Evolutionary conservation across 2,888 invertebrate species (phyloP).

Genomic region (Heteromyza rotundicornis): DNA sequence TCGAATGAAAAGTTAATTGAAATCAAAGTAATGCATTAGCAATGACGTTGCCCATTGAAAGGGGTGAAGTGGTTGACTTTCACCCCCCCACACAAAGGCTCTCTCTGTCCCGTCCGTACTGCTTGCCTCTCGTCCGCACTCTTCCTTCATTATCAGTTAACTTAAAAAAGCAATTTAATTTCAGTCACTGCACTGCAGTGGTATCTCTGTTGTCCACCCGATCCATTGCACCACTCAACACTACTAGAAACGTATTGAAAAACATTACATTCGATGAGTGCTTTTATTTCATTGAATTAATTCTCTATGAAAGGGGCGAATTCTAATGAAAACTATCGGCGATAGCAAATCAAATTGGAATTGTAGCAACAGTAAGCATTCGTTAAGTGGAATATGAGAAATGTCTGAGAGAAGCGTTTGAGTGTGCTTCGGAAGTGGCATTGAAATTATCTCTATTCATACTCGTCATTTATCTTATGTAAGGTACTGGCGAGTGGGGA

Average conservation of each 20-base stretch:
- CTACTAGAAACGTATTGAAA: too few relatives aligned
- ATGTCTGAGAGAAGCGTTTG: too few relatives aligned
- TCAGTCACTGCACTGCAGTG: background rate
- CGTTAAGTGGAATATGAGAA: too few relatives aligned
- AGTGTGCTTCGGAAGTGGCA: too few relatives aligned
- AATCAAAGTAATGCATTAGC: conserved; percentile 47
- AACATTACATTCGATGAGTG: too few relatives aligned
- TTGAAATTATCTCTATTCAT: too few relatives aligned
- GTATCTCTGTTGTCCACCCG: background rate
- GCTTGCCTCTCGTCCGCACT: background rate
- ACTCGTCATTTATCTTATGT: too few relatives aligned
- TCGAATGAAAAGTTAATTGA: conserved; percentile 51
- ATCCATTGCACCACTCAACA: background rate
- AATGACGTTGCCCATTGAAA: background rate
- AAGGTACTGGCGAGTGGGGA: too few relatives aligned
- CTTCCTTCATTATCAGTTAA: background rate
- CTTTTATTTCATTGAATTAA: conserved; percentile 1
- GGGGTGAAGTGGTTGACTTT: background rate
- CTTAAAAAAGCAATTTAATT: background rate
- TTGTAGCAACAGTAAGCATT: too few relatives aligned
- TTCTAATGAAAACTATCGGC: conserved; percentile 5
- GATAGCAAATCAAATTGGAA: conserved; percentile 1
- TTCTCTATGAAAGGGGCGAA: background rate
- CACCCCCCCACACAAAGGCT: background rate
- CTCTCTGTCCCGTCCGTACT: too few relatives aligned